Conservation (phyloP, 2,888 invertebrate species). For the Alcis repandata region DNA sequence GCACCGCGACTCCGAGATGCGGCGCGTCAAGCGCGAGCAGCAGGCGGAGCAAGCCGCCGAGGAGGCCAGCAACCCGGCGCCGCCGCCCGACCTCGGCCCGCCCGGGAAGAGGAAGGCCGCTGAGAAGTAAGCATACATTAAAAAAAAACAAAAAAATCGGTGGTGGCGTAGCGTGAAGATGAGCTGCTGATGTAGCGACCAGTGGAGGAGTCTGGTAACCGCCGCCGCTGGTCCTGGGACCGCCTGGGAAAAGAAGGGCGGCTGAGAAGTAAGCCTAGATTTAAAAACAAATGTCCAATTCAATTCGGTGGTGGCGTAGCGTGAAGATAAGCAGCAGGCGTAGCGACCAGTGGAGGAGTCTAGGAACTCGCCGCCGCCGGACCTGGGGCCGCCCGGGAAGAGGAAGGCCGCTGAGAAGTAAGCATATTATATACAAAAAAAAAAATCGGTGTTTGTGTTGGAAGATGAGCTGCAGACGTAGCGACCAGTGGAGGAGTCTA, state of each 20-base stretch:
- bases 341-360: slow-evolving; percentile 45
- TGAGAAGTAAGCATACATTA: slow-evolving; percentile 61
- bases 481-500: too few species aligned
- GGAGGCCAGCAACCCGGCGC: slow-evolving; percentile 38
- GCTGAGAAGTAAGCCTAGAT: slow-evolving; percentile 70
- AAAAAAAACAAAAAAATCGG: too few species aligned
- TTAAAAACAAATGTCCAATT: too few species aligned
- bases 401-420: slow-evolving; percentile 72
- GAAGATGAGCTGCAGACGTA: too few species aligned
- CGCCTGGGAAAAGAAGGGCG: slow-evolving; percentile 60
- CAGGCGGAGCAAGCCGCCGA: slow-evolving; percentile 41
- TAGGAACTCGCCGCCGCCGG: slow-evolving; percentile 27
- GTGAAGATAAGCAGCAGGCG: slow-evolving; percentile 32
- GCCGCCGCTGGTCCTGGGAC: too few species aligned
- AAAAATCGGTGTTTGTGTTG: too few species aligned
- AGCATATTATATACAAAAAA: slow-evolving; percentile 33
- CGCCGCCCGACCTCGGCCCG: background rate
- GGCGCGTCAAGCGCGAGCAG: slow-evolving; percentile 33
- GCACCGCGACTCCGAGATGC: slow-evolving; percentile 65
- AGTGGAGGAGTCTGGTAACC: too few species aligned
- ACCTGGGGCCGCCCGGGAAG: background rate
- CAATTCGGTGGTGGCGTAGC: too few species aligned
- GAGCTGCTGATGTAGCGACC: too few species aligned
- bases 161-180: too few species aligned
- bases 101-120: slow-evolving; percentile 59